phyloP scores from a whole-genome alignment of 2,888 invertebrate species.

The Zootermopsis nevadensis region DNA sequence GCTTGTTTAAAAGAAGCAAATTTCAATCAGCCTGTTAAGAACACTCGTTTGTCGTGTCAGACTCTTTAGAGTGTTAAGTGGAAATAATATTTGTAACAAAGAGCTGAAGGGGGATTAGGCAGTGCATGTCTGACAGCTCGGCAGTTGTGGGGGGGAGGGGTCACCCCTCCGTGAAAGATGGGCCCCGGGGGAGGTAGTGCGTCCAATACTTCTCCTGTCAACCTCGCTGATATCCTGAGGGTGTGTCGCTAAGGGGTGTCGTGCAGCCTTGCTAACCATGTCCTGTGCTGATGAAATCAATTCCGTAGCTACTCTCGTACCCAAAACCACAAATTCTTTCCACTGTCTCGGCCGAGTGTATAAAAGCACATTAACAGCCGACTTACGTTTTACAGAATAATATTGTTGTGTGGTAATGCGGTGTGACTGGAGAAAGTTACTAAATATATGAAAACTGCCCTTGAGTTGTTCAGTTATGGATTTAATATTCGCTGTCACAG shows the following conservation, averaged over 20 bases:
- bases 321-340: not conserved
- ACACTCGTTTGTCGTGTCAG: too few species aligned
- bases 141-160: not conserved
- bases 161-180: not conserved
- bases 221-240: slow-evolving; percentile 23
- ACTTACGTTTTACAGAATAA: too few species aligned
- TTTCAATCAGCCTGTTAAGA: too few species aligned
- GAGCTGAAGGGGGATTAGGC: not conserved
- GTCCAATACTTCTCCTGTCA: slow-evolving; percentile 14
- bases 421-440: too few species aligned
- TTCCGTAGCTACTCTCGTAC: not conserved
- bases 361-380: too few species aligned
- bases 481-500: too few species aligned
- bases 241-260: slow-evolving; percentile 18
- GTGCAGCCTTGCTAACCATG: not conserved
- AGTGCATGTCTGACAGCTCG: not conserved
- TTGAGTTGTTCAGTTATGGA: too few species aligned
- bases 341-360: not conserved
- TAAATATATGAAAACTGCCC: too few species aligned
- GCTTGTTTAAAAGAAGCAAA: too few species aligned
- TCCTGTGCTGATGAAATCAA: slow-evolving; percentile 47
- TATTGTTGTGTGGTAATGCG: too few species aligned
- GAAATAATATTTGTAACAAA: too few species aligned
- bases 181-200: not conserved
- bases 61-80: too few species aligned